Base-by-base conservation (phyloP, 2,888 invertebrate genomes). In the Eilema sororculum region DNA sequence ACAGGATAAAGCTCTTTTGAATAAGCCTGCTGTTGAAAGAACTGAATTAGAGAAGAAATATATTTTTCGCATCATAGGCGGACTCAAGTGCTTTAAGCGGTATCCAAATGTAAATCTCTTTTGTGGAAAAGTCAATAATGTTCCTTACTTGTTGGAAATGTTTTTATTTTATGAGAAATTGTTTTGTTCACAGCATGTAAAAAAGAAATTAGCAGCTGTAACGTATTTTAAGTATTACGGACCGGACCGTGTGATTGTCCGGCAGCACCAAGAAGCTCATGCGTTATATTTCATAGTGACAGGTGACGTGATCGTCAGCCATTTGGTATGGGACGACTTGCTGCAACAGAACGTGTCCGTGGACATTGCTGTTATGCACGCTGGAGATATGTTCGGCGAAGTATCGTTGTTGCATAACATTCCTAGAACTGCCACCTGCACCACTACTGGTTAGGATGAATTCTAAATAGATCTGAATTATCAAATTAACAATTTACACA, bases 351-450 rank as follows among this genome's bases (percentile, higher is more conserved):
- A 90, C 62, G 84, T 95, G 0, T 93, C 93, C 0, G 89, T 93
- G 24, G 95, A 96, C 22, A 89, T 96, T 12, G 96, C 96, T 8
- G 85, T 84, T 0, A 93, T 97, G 89, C 93, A 93, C 30, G 76
- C 95, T 0, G 97, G 97, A 0, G 96, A 96, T 68, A 96, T 96
- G 94, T 97, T 97, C 79, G 97, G 97, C 0, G 97, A 97, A 88
- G 95, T 97, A 20, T 96, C 97, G 0, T 86, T 97, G 57, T 85
- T 97, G 67, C 96, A 97, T 78, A 94, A 95, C 30, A 95, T 96
- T 61, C 95, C 95, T 8, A 94, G 97, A 83, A 96, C 96, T 10
- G 96, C 96, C 24, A 97, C 97, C 0, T 95, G 96, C 69, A 95
- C 95, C 12, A 96, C 96, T 37, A 83, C 85, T 69, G 95, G 96